Percentiles rank a stretch among this genome's conserved stretches.
Conservation (phyloP, 2,888 invertebrate species). For the Plebejus argus region DNA sequence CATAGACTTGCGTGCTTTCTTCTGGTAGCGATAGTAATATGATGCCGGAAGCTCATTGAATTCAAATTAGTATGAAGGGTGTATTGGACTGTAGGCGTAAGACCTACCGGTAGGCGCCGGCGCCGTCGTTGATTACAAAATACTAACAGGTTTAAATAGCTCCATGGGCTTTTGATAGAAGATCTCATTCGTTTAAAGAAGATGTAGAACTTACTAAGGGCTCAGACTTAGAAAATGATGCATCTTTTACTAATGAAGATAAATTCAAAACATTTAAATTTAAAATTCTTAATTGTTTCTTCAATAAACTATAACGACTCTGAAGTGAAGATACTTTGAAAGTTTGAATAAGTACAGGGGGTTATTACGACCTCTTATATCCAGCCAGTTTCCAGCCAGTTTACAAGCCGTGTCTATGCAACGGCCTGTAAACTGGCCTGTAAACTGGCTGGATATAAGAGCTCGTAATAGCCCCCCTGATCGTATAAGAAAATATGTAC, state of each 20-base stretch:
- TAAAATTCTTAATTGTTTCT: too few relatives aligned
- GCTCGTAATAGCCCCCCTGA: too few relatives aligned
- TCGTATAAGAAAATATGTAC: too few relatives aligned
- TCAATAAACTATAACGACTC: too few relatives aligned
- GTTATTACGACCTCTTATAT: too few relatives aligned
- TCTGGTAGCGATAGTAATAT: conserved; percentile 41
- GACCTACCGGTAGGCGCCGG: conserved; percentile 52
- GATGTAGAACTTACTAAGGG: neutral
- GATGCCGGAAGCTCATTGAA: conserved; percentile 56
- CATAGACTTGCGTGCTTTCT: conserved; percentile 36
- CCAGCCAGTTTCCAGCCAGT: too few relatives aligned
- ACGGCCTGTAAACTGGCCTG: too few relatives aligned
- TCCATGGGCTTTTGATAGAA: neutral
- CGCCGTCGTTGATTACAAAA: conserved; percentile 47
- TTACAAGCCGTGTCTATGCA: too few relatives aligned
- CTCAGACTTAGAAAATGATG: neutral
- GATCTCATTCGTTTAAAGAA: neutral
- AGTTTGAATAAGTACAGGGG: too few relatives aligned
- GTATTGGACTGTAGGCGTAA: conserved; percentile 51
- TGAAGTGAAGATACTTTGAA: neutral
- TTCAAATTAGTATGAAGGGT: conserved; percentile 61
- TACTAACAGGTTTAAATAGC: conserved; percentile 15
- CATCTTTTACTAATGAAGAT: neutral
- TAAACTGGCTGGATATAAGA: too few relatives aligned
- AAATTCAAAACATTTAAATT: too few relatives aligned